Evolutionary conservation across 2,113 vertebrate species (phyloP), one percentile per base, ranked within the genome.

Genomic region (Pavo muticus): DNA sequence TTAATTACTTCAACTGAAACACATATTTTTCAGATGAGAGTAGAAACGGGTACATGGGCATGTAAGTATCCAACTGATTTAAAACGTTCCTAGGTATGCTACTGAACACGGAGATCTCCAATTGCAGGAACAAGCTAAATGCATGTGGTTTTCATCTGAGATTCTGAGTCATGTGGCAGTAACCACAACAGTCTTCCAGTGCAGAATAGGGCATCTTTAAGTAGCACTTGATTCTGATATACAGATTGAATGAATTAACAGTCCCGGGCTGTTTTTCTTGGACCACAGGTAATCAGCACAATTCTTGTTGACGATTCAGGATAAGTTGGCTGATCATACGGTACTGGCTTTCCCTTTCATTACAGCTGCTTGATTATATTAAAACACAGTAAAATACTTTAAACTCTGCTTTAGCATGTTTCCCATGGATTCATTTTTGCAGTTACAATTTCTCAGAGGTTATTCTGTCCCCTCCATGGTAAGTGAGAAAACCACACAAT

Each of bases 111-210:
- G 79, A 42, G 68, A 87, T 71, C 91, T 96, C 84, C 1, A 1
- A 27, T 73, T 80, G 64, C 75, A 90, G 56, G 18, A 82, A 48
- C 24, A 70, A 85, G 25, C 39, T 63, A 70, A 85, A 77, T 40
- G 32, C 85, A 42, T 27, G 45, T 60, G 68, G 79, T 71, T 96
- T 37, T 91, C 90, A 90, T 96, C 54, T 70, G 63, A 87, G 29
- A 10, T 11, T 92, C 60, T 95, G 90, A 95, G 72, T 95, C 91
- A 89, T 57, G 29, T 85, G 71, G n/a, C 87, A 88, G 64, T 47
- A 92, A 94, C 71, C 50, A 63, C 78, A 93, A 60, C 32, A 94
- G 72, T 69, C 56, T 95, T 64, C 50, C 40, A 60, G 75, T 47
- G 74, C 68, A 87, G 92, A 84, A 44, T 0, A 61, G 23, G 23